Percentiles rank a stretch among this genome's conserved stretches.
Evolutionary conservation across 2,113 vertebrate genomes (phyloP).

Genomic region (Neodon shergylaensis): DNA sequence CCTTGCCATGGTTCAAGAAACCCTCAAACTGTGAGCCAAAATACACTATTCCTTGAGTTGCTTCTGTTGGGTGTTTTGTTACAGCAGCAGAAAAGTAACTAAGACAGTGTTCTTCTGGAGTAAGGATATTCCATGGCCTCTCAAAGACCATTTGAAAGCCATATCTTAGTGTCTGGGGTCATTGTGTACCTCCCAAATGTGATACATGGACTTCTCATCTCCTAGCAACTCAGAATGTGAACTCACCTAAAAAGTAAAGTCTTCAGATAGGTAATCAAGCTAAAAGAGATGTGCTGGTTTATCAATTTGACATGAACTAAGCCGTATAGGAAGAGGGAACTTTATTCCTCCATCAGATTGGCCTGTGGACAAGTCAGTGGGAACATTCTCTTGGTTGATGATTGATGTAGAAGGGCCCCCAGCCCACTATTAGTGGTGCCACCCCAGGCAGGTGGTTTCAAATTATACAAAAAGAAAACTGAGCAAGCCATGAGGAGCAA

Average conservation of each 20-base stretch:
- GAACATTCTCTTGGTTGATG: not conserved
- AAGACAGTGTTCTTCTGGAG: not conserved
- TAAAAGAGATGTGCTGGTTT: not conserved
- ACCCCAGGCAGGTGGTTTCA: not conserved
- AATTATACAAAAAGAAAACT: not conserved
- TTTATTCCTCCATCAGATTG: not conserved
- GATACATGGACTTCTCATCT: not conserved
- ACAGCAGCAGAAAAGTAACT: not conserved
- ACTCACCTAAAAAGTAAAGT: not conserved
- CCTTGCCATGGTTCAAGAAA: no score
- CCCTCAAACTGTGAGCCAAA: not conserved
- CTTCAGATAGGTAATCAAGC: not conserved
- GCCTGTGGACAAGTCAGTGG: not conserved
- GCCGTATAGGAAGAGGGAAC: not conserved
- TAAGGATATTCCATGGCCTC: not conserved
- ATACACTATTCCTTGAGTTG: not conserved
- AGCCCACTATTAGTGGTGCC: not conserved
- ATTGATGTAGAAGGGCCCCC: not conserved
- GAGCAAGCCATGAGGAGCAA: not conserved
- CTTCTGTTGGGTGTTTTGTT: no score
- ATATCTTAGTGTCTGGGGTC: not conserved
- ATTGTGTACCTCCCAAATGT: not conserved
- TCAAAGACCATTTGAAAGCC: not conserved
- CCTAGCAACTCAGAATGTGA: not conserved
- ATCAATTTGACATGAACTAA: not conserved